These are phyloP conservation scores for Phytoseiulus persimilis DNA, from an alignment of 2,888 invertebrate genomes.

Conservation along the genomic window DNA sequence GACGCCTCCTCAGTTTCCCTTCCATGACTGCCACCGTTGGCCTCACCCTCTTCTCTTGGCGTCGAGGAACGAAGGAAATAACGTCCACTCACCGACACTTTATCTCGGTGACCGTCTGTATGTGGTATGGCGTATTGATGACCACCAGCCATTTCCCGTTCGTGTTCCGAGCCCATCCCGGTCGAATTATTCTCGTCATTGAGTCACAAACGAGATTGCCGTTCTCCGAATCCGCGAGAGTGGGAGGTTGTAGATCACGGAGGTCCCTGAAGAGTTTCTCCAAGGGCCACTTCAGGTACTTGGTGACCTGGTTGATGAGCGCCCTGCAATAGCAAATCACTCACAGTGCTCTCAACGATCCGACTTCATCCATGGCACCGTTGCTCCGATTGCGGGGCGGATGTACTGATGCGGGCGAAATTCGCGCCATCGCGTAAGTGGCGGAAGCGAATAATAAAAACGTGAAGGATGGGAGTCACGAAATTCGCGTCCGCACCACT, in stretches of 20 bases:
- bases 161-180: conserved; percentile 47
- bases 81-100: conserved; percentile 43
- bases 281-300: conserved; percentile 46
- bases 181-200: conserved; percentile 45
- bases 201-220: conserved; percentile 46
- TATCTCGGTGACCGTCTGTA: conserved; percentile 46
- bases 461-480: too few species aligned
- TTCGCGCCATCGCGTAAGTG: too few species aligned
- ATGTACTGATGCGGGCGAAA: too few species aligned
- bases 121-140: conserved; percentile 46
- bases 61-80: too few species aligned
- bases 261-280: conserved; percentile 46
- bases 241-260: conserved; percentile 44
- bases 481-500: too few species aligned
- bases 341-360: too few species aligned
- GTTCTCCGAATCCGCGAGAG: conserved; percentile 45
- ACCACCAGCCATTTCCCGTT: conserved; percentile 46
- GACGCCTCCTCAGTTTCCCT: too few species aligned
- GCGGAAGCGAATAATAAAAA: too few species aligned
- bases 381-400: too few species aligned
- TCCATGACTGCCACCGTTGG: too few species aligned
- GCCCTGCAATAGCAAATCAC: conserved; percentile 41
- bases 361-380: too few species aligned
- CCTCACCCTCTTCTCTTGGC: too few species aligned
- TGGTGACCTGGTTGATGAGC: conserved; percentile 45